phyloP scores from a whole-genome alignment of 2,797 vertebrate genomes.

The Ispidina picta region DNA sequence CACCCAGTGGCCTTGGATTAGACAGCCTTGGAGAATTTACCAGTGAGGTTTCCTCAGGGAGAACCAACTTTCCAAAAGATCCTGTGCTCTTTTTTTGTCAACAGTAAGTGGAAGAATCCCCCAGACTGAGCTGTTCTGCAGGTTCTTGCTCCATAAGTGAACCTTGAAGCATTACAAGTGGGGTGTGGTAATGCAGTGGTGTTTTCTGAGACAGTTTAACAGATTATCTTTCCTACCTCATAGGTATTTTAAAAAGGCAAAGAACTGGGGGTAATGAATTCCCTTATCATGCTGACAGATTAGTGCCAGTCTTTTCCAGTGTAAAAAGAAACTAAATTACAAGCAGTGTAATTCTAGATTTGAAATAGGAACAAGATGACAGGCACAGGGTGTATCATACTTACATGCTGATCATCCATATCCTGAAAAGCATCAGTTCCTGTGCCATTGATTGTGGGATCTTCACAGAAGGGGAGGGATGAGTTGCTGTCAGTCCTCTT shows the following conservation, averaged over 20 bases:
- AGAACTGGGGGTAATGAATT: background rate
- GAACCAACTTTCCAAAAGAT: background rate
- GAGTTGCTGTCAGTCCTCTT: constrained; percentile 79
- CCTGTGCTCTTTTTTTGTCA: background rate
- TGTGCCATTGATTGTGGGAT: constrained; percentile 65
- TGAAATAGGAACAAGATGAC: background rate
- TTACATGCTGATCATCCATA: constrained; percentile 85
- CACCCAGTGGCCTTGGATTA: background rate
- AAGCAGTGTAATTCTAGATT: background rate
- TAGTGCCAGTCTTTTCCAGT: background rate
- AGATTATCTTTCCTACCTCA: background rate
- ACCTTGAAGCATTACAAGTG: background rate
- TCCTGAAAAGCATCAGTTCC: constrained; percentile 64
- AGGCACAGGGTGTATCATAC: constrained; percentile 27
- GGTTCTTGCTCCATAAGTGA: background rate
- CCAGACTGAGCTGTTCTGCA: background rate
- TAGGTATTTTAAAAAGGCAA: background rate
- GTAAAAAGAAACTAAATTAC: background rate
- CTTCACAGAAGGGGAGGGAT: constrained; percentile 79
- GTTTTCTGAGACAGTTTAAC: background rate
- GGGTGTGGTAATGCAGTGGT: background rate
- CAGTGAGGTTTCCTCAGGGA: background rate
- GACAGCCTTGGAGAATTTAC: background rate
- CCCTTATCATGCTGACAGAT: background rate
- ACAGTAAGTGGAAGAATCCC: background rate